Conservation (phyloP, 2,888 invertebrate genomes). For the Phytoseiulus persimilis region DNA sequence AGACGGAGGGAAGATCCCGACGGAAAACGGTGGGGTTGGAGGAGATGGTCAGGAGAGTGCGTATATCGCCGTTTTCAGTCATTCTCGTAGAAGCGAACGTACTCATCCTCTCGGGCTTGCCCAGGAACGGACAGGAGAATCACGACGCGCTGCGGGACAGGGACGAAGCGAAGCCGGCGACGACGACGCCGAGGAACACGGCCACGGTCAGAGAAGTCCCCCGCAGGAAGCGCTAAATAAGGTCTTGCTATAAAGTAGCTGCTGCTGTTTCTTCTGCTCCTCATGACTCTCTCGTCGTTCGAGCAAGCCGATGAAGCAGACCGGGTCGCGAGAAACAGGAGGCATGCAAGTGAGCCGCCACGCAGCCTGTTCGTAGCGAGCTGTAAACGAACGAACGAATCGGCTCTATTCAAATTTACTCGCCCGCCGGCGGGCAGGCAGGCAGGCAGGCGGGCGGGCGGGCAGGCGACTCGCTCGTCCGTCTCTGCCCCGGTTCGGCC, state of each 20-base stretch:
- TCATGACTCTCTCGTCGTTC: neutral
- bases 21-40: neutral
- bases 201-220: neutral
- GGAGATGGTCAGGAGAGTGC: neutral
- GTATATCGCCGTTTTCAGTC: neutral
- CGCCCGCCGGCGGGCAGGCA: neutral
- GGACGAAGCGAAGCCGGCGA: neutral
- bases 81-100: neutral
- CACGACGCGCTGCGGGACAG: neutral
- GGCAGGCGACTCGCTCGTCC: neutral
- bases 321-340: neutral
- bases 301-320: neutral
- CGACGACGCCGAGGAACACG: neutral
- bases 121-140: neutral
- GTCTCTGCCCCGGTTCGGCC: neutral
- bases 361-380: neutral
- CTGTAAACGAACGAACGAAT: slow-evolving; percentile 31
- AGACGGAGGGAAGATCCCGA: neutral
- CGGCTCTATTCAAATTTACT: slow-evolving; percentile 36
- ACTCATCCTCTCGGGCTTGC: neutral
- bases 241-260: slow-evolving; percentile 34
- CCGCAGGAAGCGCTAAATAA: slow-evolving; percentile 27
- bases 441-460: neutral
- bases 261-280: neutral
- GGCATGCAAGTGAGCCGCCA: neutral